A percentile compares a stretch with the other conserved stretches of the same genome.
Evolutionary conservation across 2,888 invertebrate species (phyloP).

Genomic region (Coenonympha arcania): DNA sequence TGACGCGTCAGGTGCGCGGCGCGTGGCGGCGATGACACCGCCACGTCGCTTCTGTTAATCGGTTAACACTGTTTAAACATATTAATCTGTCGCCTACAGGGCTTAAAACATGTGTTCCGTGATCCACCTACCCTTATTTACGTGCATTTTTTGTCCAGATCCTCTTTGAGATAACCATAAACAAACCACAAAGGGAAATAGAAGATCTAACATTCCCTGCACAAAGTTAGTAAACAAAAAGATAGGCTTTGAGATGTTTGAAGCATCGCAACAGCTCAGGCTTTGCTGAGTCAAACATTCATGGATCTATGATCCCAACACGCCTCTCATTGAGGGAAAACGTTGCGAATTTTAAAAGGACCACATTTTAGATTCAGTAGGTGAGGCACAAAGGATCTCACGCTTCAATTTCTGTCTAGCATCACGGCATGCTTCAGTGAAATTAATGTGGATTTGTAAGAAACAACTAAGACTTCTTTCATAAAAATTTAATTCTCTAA

Average conservation of each 20-base stretch:
- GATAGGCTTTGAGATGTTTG: slow-evolving; percentile 4
- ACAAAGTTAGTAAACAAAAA: slow-evolving; percentile 1
- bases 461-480: slow-evolving; percentile 63
- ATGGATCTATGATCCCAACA: slow-evolving; percentile 16
- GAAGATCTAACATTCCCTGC: not conserved
- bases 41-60: slow-evolving; percentile 18
- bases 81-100: not conserved
- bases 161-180: no score
- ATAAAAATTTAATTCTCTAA: slow-evolving; percentile 67
- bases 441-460: slow-evolving; percentile 42
- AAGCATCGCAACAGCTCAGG: no score
- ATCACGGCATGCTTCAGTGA: slow-evolving; percentile 25
- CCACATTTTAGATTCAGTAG: slow-evolving; percentile 18
- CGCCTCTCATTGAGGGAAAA: slow-evolving; percentile 19
- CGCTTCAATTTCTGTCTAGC: slow-evolving; percentile 25
- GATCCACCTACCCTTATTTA: no score
- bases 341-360: slow-evolving; percentile 17
- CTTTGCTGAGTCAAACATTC: slow-evolving; percentile 11
- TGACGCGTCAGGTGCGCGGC: slow-evolving; percentile 49
- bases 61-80: not conserved
- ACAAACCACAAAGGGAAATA: not conserved
- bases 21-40: slow-evolving; percentile 29
- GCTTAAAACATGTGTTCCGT: not conserved
- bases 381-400: slow-evolving; percentile 23
- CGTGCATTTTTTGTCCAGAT: no score